Percentiles rank a stretch among this genome's conserved stretches.
Conservation (phyloP, 2,113 vertebrate genomes). For the Larimichthys crocea region DNA sequence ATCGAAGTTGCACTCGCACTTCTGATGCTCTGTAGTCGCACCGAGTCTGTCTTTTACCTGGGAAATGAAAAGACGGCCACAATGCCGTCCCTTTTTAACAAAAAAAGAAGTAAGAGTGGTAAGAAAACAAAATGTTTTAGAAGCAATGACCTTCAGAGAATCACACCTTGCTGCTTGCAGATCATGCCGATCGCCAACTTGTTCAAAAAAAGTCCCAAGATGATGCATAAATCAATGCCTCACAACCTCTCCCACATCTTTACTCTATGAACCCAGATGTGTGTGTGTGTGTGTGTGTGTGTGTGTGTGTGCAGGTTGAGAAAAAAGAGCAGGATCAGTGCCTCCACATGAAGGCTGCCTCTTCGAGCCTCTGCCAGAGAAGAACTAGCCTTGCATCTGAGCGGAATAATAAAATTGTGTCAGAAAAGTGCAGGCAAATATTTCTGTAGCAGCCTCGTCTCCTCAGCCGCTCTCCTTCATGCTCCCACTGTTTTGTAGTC, state of each 20-base stretch:
- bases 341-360: slow-evolving; percentile 56
- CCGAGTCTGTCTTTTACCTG: background rate
- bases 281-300: background rate
- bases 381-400: slow-evolving; percentile 51
- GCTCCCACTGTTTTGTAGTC: slow-evolving; percentile 3
- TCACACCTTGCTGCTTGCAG: background rate
- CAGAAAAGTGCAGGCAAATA: slow-evolving; percentile 63
- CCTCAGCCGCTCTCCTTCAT: slow-evolving; percentile 4
- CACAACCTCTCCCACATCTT: slow-evolving; percentile 32
- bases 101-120: background rate
- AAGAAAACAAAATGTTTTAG: background rate
- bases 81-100: background rate
- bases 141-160: slow-evolving; percentile 16
- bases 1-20: background rate
- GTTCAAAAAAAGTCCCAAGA: slow-evolving; percentile 10
- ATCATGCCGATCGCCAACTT: slow-evolving; percentile 34
- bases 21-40: slow-evolving; percentile 2
- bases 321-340: slow-evolving; percentile 50
- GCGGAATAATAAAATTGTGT: slow-evolving; percentile 68
- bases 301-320: background rate
- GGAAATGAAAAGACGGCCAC: background rate
- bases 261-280: slow-evolving; percentile 26
- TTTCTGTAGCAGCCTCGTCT: slow-evolving; percentile 39
- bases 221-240: slow-evolving; percentile 48
- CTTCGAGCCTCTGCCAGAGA: slow-evolving; percentile 41